Conservation (phyloP, 2,888 invertebrate species). For the Tetragonisca angustula region DNA sequence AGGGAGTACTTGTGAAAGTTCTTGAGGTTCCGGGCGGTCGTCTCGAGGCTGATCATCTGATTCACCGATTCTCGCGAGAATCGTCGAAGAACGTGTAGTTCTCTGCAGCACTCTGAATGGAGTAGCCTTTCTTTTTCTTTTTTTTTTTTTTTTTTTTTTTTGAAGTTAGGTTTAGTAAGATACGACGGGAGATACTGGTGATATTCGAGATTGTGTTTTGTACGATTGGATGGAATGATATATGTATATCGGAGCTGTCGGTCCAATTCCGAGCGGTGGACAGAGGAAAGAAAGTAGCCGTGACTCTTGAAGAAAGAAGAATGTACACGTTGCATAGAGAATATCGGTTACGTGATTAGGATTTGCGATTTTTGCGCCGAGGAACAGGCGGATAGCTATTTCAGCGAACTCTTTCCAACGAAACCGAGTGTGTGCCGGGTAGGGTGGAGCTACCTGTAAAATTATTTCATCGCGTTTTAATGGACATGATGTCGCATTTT, state of each 20-base stretch:
- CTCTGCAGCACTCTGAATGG: background rate
- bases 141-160: background rate
- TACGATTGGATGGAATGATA: background rate
- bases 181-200: too few relatives aligned
- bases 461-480: slow-evolving; percentile 40
- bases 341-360: too few relatives aligned
- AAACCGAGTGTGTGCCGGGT: slow-evolving; percentile 5
- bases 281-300: background rate
- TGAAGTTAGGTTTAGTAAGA: too few relatives aligned
- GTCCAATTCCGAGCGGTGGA: too few relatives aligned
- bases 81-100: background rate
- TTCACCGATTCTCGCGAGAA: background rate
- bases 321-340: too few relatives aligned
- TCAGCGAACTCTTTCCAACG: slow-evolving; percentile 32
- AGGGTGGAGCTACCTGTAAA: slow-evolving; percentile 26
- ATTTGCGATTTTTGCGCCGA: background rate
- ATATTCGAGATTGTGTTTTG: background rate
- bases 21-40: slow-evolving; percentile 39
- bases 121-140: background rate
- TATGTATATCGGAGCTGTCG: too few relatives aligned
- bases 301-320: background rate
- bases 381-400: background rate
- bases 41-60: slow-evolving; percentile 25
- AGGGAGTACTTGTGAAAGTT: slow-evolving; percentile 83
- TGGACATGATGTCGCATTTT: slow-evolving; percentile 37